Evolutionary conservation across 2,113 vertebrate species (phyloP).

Genomic region (Labrus mixtus): DNA sequence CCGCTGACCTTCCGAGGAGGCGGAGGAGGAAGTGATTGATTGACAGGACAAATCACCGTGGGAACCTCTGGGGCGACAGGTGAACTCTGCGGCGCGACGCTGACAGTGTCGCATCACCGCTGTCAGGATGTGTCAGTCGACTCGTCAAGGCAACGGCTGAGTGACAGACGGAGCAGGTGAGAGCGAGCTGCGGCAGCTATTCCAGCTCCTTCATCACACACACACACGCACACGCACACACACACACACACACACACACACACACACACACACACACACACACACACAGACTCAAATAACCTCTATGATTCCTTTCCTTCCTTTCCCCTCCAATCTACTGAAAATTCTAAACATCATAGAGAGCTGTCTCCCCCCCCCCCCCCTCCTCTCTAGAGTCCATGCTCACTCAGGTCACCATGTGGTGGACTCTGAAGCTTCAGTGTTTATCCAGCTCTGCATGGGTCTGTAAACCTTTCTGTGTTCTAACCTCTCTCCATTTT

Average conservation of each 20-base stretch:
- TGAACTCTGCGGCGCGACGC: background rate
- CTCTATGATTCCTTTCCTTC: too few relatives aligned
- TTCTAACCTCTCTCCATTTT: too few relatives aligned
- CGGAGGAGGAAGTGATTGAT: slow-evolving; percentile 12
- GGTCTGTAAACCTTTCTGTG: too few relatives aligned
- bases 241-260: background rate
- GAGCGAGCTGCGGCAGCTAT: slow-evolving; percentile 4
- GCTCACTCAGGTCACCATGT: too few relatives aligned
- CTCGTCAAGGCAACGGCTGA: slow-evolving; percentile 7
- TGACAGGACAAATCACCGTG: background rate
- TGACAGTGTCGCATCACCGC: background rate
- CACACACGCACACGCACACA: too few relatives aligned
- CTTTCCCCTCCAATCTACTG: too few relatives aligned
- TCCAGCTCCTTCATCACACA: slow-evolving; percentile 12
- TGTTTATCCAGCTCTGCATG: too few relatives aligned
- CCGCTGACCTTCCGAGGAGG: background rate
- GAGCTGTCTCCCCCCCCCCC: too few relatives aligned
- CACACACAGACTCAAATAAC: background rate
- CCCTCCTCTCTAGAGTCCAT: too few relatives aligned
- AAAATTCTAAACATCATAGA: too few relatives aligned
- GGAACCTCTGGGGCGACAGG: slow-evolving; percentile 13
- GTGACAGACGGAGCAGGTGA: slow-evolving; percentile 42
- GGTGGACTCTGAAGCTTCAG: too few relatives aligned
- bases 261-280: background rate
- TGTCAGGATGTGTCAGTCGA: slow-evolving; percentile 25